Conservation (phyloP, 1,140 invertebrate genomes). For the Homalodisca vitripennis region DNA sequence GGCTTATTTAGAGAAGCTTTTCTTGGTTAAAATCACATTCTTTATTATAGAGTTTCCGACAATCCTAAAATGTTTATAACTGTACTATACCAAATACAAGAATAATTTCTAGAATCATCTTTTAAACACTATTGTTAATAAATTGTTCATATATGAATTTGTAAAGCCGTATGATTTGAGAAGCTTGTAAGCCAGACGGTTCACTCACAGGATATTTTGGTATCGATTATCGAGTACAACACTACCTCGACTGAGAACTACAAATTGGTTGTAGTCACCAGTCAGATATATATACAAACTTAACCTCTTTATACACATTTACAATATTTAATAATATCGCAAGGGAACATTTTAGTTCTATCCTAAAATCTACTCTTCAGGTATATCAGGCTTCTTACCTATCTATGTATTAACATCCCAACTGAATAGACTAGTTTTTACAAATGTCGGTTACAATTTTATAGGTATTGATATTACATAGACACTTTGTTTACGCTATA, state of each 20-base stretch:
- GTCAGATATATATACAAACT: conserved; percentile 20
- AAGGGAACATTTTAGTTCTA: background rate
- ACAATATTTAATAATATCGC: conserved; percentile 12
- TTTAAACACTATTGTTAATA: no score
- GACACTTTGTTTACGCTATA: conserved; percentile 14
- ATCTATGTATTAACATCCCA: conserved; percentile 8
- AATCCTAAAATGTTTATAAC: no score
- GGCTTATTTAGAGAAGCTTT: no score
- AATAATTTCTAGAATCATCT: no score
- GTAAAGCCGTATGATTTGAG: background rate
- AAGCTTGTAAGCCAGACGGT: background rate
- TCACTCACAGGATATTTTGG: background rate
- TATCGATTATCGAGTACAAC: background rate
- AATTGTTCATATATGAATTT: no score
- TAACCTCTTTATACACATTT: conserved; percentile 23
- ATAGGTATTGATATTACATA: conserved; percentile 4
- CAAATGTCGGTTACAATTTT: conserved; percentile 13
- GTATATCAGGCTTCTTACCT: conserved; percentile 8
- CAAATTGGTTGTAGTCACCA: background rate
- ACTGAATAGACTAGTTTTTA: conserved; percentile 5
- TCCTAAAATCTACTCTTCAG: conserved; percentile 8
- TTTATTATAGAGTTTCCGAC: no score
- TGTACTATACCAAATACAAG: no score
- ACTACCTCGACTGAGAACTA: background rate
- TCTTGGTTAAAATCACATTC: no score